Conservation (phyloP, 2,113 vertebrate genomes). For the Sander lucioperca region DNA sequence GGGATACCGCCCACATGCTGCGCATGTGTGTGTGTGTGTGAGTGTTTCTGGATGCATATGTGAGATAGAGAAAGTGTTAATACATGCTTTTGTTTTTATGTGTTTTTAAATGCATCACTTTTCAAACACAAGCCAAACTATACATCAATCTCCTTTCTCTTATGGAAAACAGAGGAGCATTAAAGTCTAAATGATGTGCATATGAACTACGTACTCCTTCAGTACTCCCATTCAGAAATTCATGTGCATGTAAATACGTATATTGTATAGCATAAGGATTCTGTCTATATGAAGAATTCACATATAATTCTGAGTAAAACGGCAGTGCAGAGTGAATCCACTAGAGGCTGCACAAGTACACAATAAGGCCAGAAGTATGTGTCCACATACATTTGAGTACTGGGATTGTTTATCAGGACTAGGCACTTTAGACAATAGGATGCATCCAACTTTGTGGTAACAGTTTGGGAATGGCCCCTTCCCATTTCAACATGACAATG, state of each 20-base stretch:
- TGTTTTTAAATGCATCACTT: conserved; percentile 7
- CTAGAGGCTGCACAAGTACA: conserved; percentile 63
- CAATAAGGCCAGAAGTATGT: not conserved
- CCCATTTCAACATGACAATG: too few relatives aligned
- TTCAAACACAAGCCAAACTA: not conserved
- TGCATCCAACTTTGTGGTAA: not conserved
- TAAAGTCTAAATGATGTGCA: not conserved
- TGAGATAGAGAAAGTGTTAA: conserved; percentile 59
- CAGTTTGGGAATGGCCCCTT: not conserved
- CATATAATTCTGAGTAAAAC: not conserved
- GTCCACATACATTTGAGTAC: not conserved
- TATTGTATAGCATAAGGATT: not conserved
- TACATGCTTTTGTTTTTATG: conserved; percentile 36
- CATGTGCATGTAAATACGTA: not conserved
- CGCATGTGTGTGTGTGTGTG: conserved; percentile 41
- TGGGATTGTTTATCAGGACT: not conserved
- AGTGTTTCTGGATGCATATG: conserved; percentile 65
- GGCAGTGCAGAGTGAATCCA: conserved; percentile 34
- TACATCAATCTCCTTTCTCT: not conserved
- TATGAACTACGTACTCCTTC: not conserved
- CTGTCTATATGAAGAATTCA: not conserved
- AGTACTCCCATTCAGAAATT: not conserved
- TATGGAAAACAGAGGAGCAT: not conserved
- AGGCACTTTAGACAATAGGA: not conserved
- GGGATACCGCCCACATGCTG: conserved; percentile 76